phyloP scores from a whole-genome alignment of 64 coral and sea anemone species.

The Pocillopora damicornis region DNA sequence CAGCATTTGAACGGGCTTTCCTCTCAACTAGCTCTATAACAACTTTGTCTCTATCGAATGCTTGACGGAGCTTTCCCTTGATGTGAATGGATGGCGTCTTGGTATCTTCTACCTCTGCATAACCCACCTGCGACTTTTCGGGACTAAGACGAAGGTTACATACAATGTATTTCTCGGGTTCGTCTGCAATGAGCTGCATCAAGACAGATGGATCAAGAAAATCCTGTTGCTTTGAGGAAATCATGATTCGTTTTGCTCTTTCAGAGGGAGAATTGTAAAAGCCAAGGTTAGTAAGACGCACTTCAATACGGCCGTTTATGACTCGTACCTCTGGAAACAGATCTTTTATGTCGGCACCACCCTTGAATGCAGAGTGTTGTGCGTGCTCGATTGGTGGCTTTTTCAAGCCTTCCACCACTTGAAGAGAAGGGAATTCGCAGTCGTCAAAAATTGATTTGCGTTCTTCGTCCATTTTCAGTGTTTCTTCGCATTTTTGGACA shows the following conservation, averaged over 20 bases:
- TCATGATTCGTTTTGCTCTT: conserved; percentile 22
- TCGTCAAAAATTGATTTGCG: conserved; percentile 26
- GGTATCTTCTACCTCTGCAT: conserved; percentile 55
- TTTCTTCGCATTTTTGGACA: conserved; percentile 54
- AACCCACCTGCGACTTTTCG: conserved; percentile 10
- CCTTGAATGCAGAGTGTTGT: neutral
- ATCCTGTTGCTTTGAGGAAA: conserved; percentile 1
- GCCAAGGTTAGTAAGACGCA: conserved; percentile 55
- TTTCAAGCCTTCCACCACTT: neutral
- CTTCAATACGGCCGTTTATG: conserved; percentile 56
- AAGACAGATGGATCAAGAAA: conserved; percentile 47
- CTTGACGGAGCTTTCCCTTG: conserved; percentile 49
- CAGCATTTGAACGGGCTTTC: neutral
- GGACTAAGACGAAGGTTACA: conserved; percentile 57
- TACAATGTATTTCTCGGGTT: conserved; percentile 32
- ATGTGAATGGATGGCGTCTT: conserved; percentile 66
- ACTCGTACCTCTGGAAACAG: conserved; percentile 10
- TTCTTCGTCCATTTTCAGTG: conserved; percentile 12
- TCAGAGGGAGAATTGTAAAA: conserved; percentile 23
- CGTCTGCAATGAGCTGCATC: neutral
- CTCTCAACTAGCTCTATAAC: conserved; percentile 23
- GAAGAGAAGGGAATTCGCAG: conserved; percentile 58
- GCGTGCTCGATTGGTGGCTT: neutral
- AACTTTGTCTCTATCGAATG: conserved; percentile 66
- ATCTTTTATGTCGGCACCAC: neutral